These are phyloP conservation scores for Pampus argenteus DNA, from an alignment of 2,797 vertebrate species.

Conservation along the genomic window DNA sequence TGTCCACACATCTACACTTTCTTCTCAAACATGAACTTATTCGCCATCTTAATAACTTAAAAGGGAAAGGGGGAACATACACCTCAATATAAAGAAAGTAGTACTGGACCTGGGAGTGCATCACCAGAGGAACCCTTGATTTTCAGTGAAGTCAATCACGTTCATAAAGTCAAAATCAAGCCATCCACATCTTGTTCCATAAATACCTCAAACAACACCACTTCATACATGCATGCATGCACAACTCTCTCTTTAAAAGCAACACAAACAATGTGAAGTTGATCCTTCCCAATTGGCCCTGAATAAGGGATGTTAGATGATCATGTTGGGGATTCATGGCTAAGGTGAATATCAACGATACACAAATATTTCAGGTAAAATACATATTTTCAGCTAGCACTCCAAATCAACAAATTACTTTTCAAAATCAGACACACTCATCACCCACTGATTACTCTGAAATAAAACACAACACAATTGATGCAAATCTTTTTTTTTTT, in stretches of 20 bases:
- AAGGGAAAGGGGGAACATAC: constrained; percentile 21
- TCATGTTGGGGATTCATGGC: constrained; percentile 23
- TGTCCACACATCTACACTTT: constrained; percentile 7
- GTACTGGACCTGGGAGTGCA: background rate
- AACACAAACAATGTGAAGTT: constrained; percentile 7
- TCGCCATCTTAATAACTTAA: constrained; percentile 14
- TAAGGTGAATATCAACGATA: constrained; percentile 35
- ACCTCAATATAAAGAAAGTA: constrained; percentile 17
- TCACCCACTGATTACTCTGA: constrained; percentile 51
- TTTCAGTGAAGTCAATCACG: constrained; percentile 13
- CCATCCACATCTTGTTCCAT: constrained; percentile 21
- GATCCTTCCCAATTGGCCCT: constrained; percentile 18
- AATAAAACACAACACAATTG: constrained; percentile 53
- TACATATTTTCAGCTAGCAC: constrained; percentile 48
- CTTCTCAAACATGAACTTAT: constrained; percentile 42
- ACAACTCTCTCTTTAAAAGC: constrained; percentile 38
- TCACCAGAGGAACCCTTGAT: constrained; percentile 1
- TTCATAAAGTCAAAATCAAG: constrained; percentile 25
- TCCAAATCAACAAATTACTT: constrained; percentile 57
- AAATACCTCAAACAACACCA: constrained; percentile 33
- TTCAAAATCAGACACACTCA: constrained; percentile 54
- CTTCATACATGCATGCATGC: constrained; percentile 51
- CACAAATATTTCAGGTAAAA: constrained; percentile 50
- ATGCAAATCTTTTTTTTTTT: constrained; percentile 43
- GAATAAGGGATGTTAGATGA: constrained; percentile 1